phyloP scores from a whole-genome alignment of 1,140 invertebrate genomes.

The Halyomorpha halys region DNA sequence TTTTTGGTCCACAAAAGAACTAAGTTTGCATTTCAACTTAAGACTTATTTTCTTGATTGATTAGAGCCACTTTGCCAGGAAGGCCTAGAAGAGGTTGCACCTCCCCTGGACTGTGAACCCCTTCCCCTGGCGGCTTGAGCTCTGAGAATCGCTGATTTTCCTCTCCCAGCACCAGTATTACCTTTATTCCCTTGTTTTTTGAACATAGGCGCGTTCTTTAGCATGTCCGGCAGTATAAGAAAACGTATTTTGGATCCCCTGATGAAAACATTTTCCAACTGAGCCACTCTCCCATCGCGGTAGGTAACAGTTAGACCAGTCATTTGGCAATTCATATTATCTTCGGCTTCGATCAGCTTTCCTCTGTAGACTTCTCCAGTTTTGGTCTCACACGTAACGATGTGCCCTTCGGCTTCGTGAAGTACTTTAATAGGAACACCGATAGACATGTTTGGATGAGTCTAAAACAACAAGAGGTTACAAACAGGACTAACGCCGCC shows the following conservation, averaged over 20 bases:
- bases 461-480: too few relatives aligned
- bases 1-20: too few relatives aligned
- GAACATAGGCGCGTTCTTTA: constrained; percentile 99
- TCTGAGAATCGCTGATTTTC: constrained; percentile 91
- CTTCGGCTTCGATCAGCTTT: constrained; percentile 97
- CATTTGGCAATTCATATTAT: constrained; percentile 97
- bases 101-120: background rate
- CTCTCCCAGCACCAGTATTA: constrained; percentile 53
- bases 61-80: background rate
- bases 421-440: constrained; percentile 97
- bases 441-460: constrained; percentile 54
- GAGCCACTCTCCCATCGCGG: constrained; percentile 80
- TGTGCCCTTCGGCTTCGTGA: constrained; percentile 98
- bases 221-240: constrained; percentile 98
- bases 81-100: background rate
- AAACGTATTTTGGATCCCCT: constrained; percentile 97
- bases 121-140: constrained; percentile 58
- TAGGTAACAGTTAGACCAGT: constrained; percentile 86
- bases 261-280: constrained; percentile 97
- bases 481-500: too few relatives aligned
- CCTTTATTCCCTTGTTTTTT: constrained; percentile 81
- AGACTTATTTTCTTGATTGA: constrained; percentile 3
- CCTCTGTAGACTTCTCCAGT: constrained; percentile 97
- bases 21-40: too few relatives aligned
- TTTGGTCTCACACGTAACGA: constrained; percentile 95